These are phyloP conservation scores for Scolanthus callimorphus DNA, from an alignment of 92 coral and sea anemone species.

Conservation along the genomic window DNA sequence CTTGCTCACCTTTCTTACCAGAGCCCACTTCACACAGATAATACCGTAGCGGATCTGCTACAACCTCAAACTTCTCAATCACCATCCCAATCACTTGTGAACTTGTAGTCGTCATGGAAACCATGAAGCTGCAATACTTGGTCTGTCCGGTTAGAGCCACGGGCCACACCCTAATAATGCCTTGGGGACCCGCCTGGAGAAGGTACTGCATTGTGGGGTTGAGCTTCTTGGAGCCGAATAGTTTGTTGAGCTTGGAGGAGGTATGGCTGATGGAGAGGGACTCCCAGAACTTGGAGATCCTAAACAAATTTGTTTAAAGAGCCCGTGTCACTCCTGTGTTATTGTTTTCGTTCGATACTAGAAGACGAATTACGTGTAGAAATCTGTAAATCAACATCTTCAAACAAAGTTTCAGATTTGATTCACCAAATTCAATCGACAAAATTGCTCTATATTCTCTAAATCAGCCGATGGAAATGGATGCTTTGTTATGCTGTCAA, in stretches of 20 bases:
- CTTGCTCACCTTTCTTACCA: slow-evolving; percentile 58
- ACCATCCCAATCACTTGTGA: slow-evolving; percentile 89
- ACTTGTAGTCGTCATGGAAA: slow-evolving; percentile 83
- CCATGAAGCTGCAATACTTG: slow-evolving; percentile 90
- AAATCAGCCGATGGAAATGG: too few relatives aligned
- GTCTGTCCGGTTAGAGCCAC: slow-evolving; percentile 76
- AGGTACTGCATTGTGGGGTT: slow-evolving; percentile 89
- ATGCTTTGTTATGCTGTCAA: too few relatives aligned
- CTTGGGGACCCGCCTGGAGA: slow-evolving; percentile 92
- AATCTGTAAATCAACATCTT: too few relatives aligned
- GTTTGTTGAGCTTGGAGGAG: slow-evolving; percentile 64
- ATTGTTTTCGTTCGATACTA: too few relatives aligned
- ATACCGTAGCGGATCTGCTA: slow-evolving; percentile 81
- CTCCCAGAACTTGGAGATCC: slow-evolving; percentile 74
- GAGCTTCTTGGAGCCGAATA: slow-evolving; percentile 79
- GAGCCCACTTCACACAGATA: slow-evolving; percentile 75
- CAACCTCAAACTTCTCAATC: slow-evolving; percentile 75
- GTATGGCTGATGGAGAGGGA: slow-evolving; percentile 59
- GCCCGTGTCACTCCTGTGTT: too few relatives aligned
- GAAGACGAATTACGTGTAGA: too few relatives aligned
- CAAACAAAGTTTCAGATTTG: too few relatives aligned
- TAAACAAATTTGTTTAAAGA: too few relatives aligned
- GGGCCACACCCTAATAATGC: slow-evolving; percentile 92
- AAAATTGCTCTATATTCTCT: too few relatives aligned
- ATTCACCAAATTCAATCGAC: too few relatives aligned